Evolutionary conservation across 2,888 invertebrate genomes (phyloP), one percentile per base, ranked within the genome.

Genomic region (Candidula unifasciata): DNA sequence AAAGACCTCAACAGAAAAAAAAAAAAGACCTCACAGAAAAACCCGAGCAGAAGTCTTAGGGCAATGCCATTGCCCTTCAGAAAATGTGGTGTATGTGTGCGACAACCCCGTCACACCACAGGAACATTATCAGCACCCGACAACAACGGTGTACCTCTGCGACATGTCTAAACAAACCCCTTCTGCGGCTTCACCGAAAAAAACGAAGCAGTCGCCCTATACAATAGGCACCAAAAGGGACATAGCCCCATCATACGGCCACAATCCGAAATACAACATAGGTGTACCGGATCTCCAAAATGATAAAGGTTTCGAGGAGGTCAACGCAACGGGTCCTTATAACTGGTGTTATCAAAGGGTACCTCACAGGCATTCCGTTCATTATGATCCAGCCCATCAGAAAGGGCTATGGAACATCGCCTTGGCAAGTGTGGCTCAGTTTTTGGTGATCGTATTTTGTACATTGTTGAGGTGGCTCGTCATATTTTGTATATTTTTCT

Each of bases 81-180:
- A 37, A 0, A n/a, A 30, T 30, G 30, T 30, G 27, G 52, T 74
- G 0, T 74, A 74, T 21, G 30, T 74, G 21, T 74, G 74, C 24
- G 74, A 73, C 13, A 52, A 54, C 54, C 30, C 27, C 24, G 16
- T 21, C 27, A 21, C 16, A 3, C 1, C 3, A 30, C 18, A 16
- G 3, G 27, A 13, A 2, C 16, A 3, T 30, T 1, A 1, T 44
- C 35, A 24, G 3, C 73, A 52, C 13, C n/a, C 73, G 0, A 73
- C n/a, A 27, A 73, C 73, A 0, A 73, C 73, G n/a, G 52, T 73
- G n/a, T 73, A 73, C 35, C 44, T 73, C 5, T 73, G 73, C 8
- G 52, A 73, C 13, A 10, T 73, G n/a, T 10, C 73, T 8, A 52
- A 52, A 6, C 52, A 44, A 44, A 1, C 3, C 8, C 5, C 37